phyloP scores from a whole-genome alignment of 2,888 invertebrate species.

The Drosophila barbarae region DNA sequence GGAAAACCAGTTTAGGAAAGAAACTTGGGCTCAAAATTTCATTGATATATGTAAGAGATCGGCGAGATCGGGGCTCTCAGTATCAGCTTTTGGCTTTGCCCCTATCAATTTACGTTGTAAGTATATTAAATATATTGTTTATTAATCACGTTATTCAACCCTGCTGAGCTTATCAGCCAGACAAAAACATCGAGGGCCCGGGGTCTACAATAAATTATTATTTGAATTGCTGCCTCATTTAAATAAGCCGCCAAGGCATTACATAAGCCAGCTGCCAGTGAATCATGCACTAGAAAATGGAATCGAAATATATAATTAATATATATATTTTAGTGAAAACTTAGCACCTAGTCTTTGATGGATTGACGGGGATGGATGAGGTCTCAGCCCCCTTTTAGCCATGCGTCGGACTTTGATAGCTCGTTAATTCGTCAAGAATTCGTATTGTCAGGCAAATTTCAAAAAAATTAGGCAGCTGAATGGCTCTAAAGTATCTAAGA shows the following conservation, averaged over 20 bases:
- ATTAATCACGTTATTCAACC: slow-evolving; percentile 45
- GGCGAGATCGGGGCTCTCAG: background rate
- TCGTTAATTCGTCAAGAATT: slow-evolving; percentile 21
- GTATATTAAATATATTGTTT: slow-evolving; percentile 54
- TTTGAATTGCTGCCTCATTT: slow-evolving; percentile 45
- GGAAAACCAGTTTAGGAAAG: slow-evolving; percentile 14
- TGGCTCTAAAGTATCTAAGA: background rate
- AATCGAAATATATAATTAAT: slow-evolving; percentile 13
- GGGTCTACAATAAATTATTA: slow-evolving; percentile 41
- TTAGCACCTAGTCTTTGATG: slow-evolving; percentile 15
- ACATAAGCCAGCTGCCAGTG: slow-evolving; percentile 52
- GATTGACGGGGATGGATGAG: slow-evolving; percentile 21
- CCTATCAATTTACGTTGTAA: slow-evolving; percentile 24
- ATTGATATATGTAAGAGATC: slow-evolving; percentile 19
- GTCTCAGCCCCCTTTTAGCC: background rate
- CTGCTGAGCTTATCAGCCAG: slow-evolving; percentile 54
- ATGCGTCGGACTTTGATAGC: slow-evolving; percentile 17
- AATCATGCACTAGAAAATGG: slow-evolving; percentile 30
- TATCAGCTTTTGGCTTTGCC: slow-evolving; percentile 10
- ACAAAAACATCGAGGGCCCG: slow-evolving; percentile 28
- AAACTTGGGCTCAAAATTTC: slow-evolving; percentile 9
- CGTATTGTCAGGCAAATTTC: slow-evolving; percentile 12
- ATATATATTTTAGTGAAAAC: background rate
- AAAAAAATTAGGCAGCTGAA: slow-evolving; percentile 13
- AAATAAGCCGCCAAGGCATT: slow-evolving; percentile 33